Evolutionary conservation across 30 jellyfish, hydroid and myxozoan species (phyloP).

Genomic region (Chrysaora quinquecirrha): DNA sequence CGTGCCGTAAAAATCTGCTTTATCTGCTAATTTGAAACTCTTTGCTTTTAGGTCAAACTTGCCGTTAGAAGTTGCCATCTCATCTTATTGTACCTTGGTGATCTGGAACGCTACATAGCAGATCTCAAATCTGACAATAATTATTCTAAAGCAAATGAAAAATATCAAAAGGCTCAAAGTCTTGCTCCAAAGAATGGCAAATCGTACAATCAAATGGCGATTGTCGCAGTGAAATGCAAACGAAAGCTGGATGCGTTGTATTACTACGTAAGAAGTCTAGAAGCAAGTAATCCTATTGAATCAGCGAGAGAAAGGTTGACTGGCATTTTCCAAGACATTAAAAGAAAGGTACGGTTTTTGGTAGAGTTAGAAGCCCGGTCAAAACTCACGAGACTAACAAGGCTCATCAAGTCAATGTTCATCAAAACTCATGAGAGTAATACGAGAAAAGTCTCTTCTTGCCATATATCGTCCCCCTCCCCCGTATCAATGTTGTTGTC

Average conservation of each 20-base stretch:
- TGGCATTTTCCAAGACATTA: slow-evolving; percentile 89
- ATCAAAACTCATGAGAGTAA: too few species aligned
- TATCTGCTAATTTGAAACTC: too few species aligned
- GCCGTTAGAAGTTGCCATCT: slow-evolving; percentile 94
- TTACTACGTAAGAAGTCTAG: slow-evolving; percentile 84
- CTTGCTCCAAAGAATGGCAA: slow-evolving; percentile 97
- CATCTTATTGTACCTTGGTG: slow-evolving; percentile 78
- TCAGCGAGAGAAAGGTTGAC: slow-evolving; percentile 94
- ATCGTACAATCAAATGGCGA: slow-evolving; percentile 92
- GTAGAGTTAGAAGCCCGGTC: too few species aligned
- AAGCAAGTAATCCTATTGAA: slow-evolving; percentile 91
- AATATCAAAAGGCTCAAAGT: slow-evolving; percentile 77
- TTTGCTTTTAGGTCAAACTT: slow-evolving; percentile 72
- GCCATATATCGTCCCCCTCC: too few species aligned
- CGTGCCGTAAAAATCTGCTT: too few species aligned
- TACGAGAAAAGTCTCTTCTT: too few species aligned
- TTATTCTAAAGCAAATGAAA: slow-evolving; percentile 71
- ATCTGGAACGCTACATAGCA: slow-evolving; percentile 87
- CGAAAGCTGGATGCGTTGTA: slow-evolving; percentile 94
- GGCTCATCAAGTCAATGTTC: too few species aligned
- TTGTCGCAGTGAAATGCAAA: slow-evolving; percentile 85
- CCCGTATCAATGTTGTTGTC: too few species aligned
- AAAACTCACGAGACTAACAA: too few species aligned
- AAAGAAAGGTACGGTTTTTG: slow-evolving; percentile 87
- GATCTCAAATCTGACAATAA: slow-evolving; percentile 70